Evolutionary conservation across 1,140 invertebrate species (phyloP).

Genomic region (Globodera ellingtonae): DNA sequence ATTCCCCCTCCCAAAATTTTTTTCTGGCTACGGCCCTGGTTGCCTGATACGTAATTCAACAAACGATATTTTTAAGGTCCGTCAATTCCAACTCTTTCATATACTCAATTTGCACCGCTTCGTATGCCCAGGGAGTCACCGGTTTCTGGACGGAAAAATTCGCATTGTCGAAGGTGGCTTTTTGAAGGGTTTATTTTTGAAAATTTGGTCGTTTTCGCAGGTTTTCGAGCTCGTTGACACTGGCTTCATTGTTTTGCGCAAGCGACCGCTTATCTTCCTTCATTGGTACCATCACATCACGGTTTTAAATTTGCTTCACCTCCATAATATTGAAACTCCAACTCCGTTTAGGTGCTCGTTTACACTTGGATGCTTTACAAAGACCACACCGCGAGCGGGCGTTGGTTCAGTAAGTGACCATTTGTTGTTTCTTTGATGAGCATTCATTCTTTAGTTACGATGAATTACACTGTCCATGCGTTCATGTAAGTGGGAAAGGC

Average conservation of each 20-base stretch:
- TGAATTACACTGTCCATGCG: slow-evolving; percentile 87
- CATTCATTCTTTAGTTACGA: slow-evolving; percentile 72
- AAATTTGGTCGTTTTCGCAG: slow-evolving; percentile 74
- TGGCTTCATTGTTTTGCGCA: slow-evolving; percentile 63
- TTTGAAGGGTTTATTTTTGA: slow-evolving; percentile 82
- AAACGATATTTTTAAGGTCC: slow-evolving; percentile 73
- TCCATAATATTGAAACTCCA: slow-evolving; percentile 82
- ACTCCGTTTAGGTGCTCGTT: slow-evolving; percentile 77
- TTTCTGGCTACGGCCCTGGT: too few species aligned
- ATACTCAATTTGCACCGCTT: slow-evolving; percentile 66
- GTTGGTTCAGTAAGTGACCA: slow-evolving; percentile 78
- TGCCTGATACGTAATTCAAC: not conserved
- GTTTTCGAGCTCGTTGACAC: slow-evolving; percentile 70
- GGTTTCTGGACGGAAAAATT: slow-evolving; percentile 82
- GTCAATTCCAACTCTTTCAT: slow-evolving; percentile 58
- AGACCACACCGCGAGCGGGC: slow-evolving; percentile 88
- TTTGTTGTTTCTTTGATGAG: not conserved
- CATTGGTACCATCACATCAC: slow-evolving; percentile 70
- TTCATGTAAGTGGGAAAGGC: slow-evolving; percentile 32
- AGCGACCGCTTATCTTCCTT: slow-evolving; percentile 61
- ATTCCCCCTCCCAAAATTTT: too few species aligned
- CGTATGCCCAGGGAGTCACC: slow-evolving; percentile 80
- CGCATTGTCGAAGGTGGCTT: slow-evolving; percentile 70
- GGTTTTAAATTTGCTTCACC: slow-evolving; percentile 66
- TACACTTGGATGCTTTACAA: slow-evolving; percentile 97